A percentile compares a stretch with the other conserved stretches of the same genome.
Conservation (phyloP, 1,140 invertebrate genomes). For the Philotrypesis tridentata region DNA sequence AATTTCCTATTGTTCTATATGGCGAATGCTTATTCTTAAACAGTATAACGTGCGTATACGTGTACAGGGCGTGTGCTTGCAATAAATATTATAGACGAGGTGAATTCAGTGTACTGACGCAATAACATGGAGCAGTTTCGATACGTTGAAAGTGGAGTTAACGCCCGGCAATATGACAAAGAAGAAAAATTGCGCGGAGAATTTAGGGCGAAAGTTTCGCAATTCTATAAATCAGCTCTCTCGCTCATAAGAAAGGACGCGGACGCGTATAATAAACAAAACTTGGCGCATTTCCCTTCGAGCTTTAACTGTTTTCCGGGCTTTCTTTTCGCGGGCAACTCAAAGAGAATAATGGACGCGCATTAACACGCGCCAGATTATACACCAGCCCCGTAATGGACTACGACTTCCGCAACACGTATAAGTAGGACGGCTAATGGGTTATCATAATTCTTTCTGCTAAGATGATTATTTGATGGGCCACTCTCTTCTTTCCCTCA, state of each 20-base stretch:
- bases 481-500: neutral
- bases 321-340: slow-evolving; percentile 9
- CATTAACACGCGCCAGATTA: slow-evolving; percentile 16
- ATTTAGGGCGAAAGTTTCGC: neutral
- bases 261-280: neutral
- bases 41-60: no score
- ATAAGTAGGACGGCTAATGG: slow-evolving; percentile 4
- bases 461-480: slow-evolving; percentile 16
- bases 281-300: neutral
- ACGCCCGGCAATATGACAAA: no score
- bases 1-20: neutral
- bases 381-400: slow-evolving; percentile 10
- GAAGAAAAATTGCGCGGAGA: no score
- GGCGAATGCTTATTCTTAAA: neutral
- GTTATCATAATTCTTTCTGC: slow-evolving; percentile 8
- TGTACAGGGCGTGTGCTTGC: no score
- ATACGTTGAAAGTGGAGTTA: no score
- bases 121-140: no score
- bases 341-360: slow-evolving; percentile 10
- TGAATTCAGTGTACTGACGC: no score
- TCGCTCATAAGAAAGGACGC: neutral
- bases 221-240: neutral
- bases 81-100: no score
- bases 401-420: neutral
- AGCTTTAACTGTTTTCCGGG: slow-evolving; percentile 1